Evolutionary conservation across 2,888 invertebrate species (phyloP).

Genomic region (Dynastes tityus): DNA sequence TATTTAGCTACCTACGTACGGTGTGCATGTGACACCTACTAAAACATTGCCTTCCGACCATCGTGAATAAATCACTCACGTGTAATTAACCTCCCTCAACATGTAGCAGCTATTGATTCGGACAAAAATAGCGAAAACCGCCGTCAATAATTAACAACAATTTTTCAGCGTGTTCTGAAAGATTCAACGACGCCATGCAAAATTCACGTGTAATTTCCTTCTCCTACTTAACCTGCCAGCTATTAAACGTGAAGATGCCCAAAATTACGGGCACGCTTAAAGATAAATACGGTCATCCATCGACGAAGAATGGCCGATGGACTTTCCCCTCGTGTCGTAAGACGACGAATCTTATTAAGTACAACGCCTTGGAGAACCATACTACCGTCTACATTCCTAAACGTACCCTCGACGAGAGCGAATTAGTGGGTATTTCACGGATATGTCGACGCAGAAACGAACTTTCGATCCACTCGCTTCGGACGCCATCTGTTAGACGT

Average conservation of each 20-base stretch:
- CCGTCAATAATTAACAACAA: conserved; percentile 34
- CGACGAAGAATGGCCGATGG: conserved; percentile 58
- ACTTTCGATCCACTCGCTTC: conserved; percentile 8
- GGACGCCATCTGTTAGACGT: conserved; percentile 16
- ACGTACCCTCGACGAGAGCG: conserved; percentile 17
- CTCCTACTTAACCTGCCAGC: conserved; percentile 24
- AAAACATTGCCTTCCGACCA: neutral
- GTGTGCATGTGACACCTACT: neutral
- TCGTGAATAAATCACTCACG: conserved; percentile 8
- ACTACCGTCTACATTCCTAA: conserved; percentile 1
- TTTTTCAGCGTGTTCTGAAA: conserved; percentile 37
- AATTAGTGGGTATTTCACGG: conserved; percentile 30
- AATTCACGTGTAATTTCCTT: conserved; percentile 49
- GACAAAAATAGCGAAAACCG: conserved; percentile 20
- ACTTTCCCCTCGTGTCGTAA: conserved; percentile 39
- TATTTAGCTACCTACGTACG: too few species aligned
- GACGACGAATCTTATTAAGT: neutral
- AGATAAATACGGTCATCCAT: conserved; percentile 62
- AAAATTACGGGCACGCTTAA: conserved; percentile 60
- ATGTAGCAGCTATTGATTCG: neutral
- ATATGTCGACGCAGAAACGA: conserved; percentile 2
- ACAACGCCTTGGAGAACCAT: neutral
- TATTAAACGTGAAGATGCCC: conserved; percentile 57
- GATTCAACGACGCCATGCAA: conserved; percentile 43
- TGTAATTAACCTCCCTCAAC: conserved; percentile 7